Percentiles rank a stretch among this genome's conserved stretches.
Evolutionary conservation across 1,140 invertebrate genomes (phyloP).

Genomic region (Drosophila lowei): DNA sequence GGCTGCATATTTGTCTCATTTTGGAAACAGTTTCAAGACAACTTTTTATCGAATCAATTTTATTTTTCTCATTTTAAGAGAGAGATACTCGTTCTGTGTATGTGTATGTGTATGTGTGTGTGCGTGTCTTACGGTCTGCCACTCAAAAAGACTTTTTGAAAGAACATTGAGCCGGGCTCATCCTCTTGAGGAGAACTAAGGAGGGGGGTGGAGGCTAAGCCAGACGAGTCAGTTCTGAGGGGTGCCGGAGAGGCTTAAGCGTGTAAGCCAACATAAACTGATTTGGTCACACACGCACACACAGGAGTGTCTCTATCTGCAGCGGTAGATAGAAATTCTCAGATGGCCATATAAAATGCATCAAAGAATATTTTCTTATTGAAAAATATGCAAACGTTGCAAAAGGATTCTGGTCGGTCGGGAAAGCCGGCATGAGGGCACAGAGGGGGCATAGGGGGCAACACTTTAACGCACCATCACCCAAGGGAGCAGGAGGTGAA

Average conservation of each 20-base stretch:
- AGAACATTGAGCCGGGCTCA: slow-evolving; percentile 14
- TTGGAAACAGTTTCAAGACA: not conserved
- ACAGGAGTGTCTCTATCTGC: not conserved
- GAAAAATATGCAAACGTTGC: slow-evolving; percentile 71
- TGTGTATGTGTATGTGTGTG: too few species aligned
- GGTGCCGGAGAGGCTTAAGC: slow-evolving; percentile 16
- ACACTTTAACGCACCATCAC: slow-evolving; percentile 43
- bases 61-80: slow-evolving; percentile 4
- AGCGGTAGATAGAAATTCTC: slow-evolving; percentile 11
- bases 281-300: slow-evolving; percentile 21
- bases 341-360: slow-evolving; percentile 44
- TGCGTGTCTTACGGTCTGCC: slow-evolving; percentile 19
- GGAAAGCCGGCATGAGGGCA: not conserved
- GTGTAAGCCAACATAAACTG: slow-evolving; percentile 48
- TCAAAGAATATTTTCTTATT: slow-evolving; percentile 59
- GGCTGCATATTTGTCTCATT: not conserved
- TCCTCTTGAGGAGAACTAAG: not conserved
- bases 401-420: too few species aligned
- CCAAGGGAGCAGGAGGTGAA: not conserved
- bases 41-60: not conserved
- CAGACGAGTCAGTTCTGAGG: not conserved
- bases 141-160: slow-evolving; percentile 32
- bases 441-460: slow-evolving; percentile 1
- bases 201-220: slow-evolving; percentile 8
- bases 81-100: not conserved